Evolutionary conservation across 2,888 invertebrate genomes (phyloP), one percentile per base, ranked within the genome.

Genomic region (Phyto melanocephala): DNA sequence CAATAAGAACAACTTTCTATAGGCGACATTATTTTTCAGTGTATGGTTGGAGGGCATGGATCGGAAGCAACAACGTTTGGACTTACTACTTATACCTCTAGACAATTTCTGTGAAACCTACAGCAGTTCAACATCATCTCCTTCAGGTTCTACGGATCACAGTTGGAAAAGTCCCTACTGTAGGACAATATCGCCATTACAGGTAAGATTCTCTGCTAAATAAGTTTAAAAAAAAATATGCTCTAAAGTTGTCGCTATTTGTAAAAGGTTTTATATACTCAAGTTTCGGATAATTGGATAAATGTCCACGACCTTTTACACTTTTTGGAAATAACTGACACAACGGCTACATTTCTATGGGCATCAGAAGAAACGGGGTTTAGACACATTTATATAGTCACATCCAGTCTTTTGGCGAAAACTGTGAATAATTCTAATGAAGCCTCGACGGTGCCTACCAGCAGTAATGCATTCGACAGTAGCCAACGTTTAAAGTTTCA

Each of bases 31-130:
- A 47, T 56, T 75, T 72, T 62, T 80, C 92, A 98, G 98, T 88
- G 94, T 98, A 17, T 98, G 98, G 97, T 95, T 96, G 11, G 97
- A 98, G 89, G 92, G 98, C n/a, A 90, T 99, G 87, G 96, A 98
- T 88, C 92, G 99, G 1, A 94, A 94, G 82, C 99, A 99, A 90
- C 96, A 96, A 89, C 93, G 95, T 15, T 92, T 98, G 79, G 97
- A 97, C 88, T 90, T 99, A 85, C 94, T 96, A 28, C 92, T 98
- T 22, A 93, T 98, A 72, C 97, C 97, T 0, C 88, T 97, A 68
- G 94, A 94, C 70, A 95, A 95, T 92, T 97, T 98, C 91, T 90
- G 92, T 33, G 89, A 92, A 35, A 92, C 92, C 0, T 89, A 92
- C 22, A 88, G 88, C 7, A 93, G 90, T 84, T 92, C 92, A 52